phyloP scores from a whole-genome alignment of 1,140 invertebrate genomes.

The Tetramorium simillimum region DNA sequence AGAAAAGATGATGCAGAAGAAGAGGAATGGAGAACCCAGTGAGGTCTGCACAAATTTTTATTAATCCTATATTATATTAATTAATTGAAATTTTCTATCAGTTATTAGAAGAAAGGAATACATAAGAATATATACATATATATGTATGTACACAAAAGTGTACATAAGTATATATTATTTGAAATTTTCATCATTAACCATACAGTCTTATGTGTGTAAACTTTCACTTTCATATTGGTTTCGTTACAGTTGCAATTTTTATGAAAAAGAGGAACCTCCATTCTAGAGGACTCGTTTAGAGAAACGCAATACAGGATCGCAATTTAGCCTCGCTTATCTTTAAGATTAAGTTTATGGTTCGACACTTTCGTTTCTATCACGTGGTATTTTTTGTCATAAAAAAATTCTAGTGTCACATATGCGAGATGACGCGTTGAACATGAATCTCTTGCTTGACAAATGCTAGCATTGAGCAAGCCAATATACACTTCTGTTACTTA shows the following conservation, averaged over 20 bases:
- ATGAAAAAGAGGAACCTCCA: too few species aligned
- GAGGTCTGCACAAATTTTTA: slow-evolving; percentile 58
- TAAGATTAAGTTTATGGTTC: background rate
- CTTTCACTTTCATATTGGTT: background rate
- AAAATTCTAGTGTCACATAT: background rate
- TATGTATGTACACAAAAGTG: background rate
- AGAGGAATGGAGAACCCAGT: slow-evolving; percentile 20
- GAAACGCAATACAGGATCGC: background rate
- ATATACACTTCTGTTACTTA: too few species aligned
- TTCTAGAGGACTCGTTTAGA: background rate
- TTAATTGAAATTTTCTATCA: background rate
- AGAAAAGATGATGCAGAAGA: slow-evolving; percentile 47
- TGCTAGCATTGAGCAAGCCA: too few species aligned
- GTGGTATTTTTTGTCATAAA: background rate
- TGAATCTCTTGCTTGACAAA: too few species aligned
- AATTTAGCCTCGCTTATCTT: background rate
- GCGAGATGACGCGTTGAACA: too few species aligned
- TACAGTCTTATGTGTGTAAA: background rate
- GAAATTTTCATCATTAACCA: background rate
- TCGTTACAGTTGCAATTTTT: background rate
- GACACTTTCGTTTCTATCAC: background rate
- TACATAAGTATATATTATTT: background rate
- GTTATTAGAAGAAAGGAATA: background rate
- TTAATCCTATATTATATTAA: background rate
- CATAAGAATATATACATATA: background rate